Conservation (phyloP, 2,113 vertebrate species). For the Catharus fuscescens region DNA sequence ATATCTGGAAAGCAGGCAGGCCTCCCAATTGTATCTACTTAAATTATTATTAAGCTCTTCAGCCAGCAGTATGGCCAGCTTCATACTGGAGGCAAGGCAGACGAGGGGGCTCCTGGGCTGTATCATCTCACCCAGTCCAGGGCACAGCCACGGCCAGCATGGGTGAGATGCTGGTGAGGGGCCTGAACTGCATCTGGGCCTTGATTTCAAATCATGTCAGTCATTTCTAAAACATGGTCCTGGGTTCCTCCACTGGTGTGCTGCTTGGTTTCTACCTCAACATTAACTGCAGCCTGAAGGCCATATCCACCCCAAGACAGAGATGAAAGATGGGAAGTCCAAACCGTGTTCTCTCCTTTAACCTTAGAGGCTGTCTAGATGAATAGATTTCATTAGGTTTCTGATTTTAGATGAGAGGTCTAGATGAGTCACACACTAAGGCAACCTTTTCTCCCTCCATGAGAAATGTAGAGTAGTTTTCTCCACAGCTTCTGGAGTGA, state of each 20-base stretch:
- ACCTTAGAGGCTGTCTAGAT: neutral
- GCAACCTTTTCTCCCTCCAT: neutral
- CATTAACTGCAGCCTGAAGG: neutral
- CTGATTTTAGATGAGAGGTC: neutral
- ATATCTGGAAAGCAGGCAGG: neutral
- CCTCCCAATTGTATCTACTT: neutral
- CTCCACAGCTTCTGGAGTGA: neutral
- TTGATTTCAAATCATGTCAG: neutral
- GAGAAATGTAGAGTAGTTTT: neutral
- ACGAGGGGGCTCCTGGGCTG: rapidly evolving
- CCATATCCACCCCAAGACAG: neutral
- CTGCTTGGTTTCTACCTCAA: neutral
- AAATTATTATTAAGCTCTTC: neutral
- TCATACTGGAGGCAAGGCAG: neutral
- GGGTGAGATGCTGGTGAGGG: neutral
- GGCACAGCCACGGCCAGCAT: neutral
- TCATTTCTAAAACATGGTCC: neutral
- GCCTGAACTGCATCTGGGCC: neutral
- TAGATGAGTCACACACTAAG: neutral
- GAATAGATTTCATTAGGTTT: neutral
- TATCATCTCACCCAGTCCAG: neutral
- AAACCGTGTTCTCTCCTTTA: neutral
- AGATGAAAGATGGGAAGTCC: neutral
- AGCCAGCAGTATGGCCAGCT: neutral
- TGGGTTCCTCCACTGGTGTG: neutral